phyloP scores from a whole-genome alignment of 2,888 invertebrate species.

The Agonopterix heracliana region DNA sequence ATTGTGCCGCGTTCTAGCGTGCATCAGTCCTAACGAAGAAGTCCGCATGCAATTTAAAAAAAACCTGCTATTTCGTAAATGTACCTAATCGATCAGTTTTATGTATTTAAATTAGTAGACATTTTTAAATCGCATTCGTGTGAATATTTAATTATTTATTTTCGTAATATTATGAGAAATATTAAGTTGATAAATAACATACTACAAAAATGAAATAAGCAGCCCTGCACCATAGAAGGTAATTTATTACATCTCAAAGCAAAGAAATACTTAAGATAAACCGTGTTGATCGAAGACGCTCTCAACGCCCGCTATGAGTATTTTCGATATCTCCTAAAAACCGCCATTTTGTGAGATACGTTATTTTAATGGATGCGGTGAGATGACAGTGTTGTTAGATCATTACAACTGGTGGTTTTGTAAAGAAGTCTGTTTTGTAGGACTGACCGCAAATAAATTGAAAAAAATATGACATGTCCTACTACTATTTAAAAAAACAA shows the following conservation, averaged over 20 bases:
- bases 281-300: conserved; percentile 49
- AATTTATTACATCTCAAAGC: conserved; percentile 24
- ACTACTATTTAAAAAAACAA: no score
- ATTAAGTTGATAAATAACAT: no score
- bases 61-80: no score
- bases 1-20: conserved; percentile 43
- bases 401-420: conserved; percentile 31
- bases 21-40: conserved; percentile 33
- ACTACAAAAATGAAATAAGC: no score
- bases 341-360: conserved; percentile 47
- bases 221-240: conserved; percentile 7
- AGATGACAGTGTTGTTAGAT: conserved; percentile 26
- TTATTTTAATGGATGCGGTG: conserved; percentile 51
- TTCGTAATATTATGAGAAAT: no score
- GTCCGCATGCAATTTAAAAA: conserved; percentile 8
- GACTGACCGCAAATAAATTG: no score
- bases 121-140: no score
- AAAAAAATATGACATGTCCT: no score
- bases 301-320: conserved; percentile 30
- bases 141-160: no score
- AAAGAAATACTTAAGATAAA: conserved; percentile 42
- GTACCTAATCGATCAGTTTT: no score
- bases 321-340: conserved; percentile 43
- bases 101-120: no score
- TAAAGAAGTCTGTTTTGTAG: background rate